Conservation (phyloP, 2,113 vertebrate genomes). For the Tragelaphus scriptus region DNA sequence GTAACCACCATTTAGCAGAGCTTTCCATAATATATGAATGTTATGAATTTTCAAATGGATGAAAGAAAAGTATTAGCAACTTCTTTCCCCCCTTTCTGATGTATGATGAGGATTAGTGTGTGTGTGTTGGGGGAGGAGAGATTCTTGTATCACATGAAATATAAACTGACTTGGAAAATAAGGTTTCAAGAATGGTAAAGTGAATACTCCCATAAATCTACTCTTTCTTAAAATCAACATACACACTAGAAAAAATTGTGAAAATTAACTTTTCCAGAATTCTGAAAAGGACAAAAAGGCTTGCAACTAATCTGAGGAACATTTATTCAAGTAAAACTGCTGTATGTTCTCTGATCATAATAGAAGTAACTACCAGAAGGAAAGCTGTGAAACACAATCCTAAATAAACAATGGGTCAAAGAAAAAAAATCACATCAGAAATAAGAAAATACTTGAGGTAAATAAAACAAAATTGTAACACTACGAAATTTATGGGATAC, state of each 20-base stretch:
- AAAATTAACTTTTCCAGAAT: not conserved
- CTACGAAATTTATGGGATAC: not conserved
- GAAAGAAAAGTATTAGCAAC: not conserved
- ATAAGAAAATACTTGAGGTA: not conserved
- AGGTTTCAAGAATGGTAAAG: not conserved
- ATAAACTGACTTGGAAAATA: not conserved
- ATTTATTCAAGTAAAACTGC: not conserved
- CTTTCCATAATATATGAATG: not conserved
- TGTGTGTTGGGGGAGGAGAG: not conserved
- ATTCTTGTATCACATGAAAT: not conserved
- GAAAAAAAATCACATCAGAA: not conserved
- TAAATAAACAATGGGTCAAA: not conserved
- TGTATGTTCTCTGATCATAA: not conserved
- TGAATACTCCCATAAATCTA: not conserved
- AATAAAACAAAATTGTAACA: not conserved
- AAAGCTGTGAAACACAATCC: not conserved
- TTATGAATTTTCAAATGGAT: not conserved
- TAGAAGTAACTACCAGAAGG: not conserved
- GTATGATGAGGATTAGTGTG: not conserved
- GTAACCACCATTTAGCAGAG: not conserved
- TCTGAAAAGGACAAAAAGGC: constrained; percentile 1
- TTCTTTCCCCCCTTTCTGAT: not conserved
- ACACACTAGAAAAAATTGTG: not conserved
- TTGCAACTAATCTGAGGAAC: not conserved
- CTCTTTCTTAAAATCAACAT: not conserved